These are phyloP conservation scores for Ectemnius lituratus DNA, from an alignment of 2,888 invertebrate genomes.

Conservation along the genomic window DNA sequence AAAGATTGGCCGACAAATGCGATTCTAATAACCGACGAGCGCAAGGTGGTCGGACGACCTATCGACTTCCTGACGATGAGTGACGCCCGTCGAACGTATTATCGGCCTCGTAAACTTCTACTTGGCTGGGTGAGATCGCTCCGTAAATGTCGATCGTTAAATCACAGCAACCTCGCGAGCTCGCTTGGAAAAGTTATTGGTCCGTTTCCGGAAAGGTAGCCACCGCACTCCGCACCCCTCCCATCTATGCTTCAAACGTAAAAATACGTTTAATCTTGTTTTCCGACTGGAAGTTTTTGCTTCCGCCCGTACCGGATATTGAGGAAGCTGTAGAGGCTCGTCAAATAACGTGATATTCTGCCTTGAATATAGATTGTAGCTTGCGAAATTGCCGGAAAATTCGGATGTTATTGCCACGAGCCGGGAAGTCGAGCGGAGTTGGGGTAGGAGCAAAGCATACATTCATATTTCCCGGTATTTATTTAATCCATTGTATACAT, in stretches of 20 bases:
- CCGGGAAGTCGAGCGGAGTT: background rate
- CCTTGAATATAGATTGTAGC: background rate
- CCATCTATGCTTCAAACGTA: conserved; percentile 29
- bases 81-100: conserved; percentile 60
- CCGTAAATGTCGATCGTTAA: conserved; percentile 60
- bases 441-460: no score
- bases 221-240: conserved; percentile 15
- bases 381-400: background rate
- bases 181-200: conserved; percentile 47
- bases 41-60: conserved; percentile 33
- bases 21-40: conserved; percentile 49
- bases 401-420: background rate
- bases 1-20: conserved; percentile 48
- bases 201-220: conserved; percentile 48
- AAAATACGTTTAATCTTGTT: conserved; percentile 65
- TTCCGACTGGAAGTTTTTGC: conserved; percentile 36
- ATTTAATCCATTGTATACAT: no score
- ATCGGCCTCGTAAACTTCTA: conserved; percentile 61
- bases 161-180: conserved; percentile 39
- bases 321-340: conserved; percentile 18
- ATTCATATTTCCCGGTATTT: no score
- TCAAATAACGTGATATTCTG: conserved; percentile 17
- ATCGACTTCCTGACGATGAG: conserved; percentile 56
- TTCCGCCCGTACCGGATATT: background rate
- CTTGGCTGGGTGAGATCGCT: conserved; percentile 49